Percentiles rank a stretch among this genome's conserved stretches.
Evolutionary conservation across 2,113 vertebrate genomes (phyloP).

Genomic region (Edolisoma coerulescens): DNA sequence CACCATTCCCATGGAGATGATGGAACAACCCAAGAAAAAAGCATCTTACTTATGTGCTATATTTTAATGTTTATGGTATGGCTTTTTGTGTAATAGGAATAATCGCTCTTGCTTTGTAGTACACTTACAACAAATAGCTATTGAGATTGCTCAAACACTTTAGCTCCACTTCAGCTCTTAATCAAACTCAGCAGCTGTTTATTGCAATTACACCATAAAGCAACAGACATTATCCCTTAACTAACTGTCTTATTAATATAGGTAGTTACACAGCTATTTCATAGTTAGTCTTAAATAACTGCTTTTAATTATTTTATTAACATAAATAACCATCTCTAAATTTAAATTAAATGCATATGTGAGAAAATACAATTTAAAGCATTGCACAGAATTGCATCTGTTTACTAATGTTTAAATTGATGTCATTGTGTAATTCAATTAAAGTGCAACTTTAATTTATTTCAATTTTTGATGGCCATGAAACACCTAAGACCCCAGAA

Average conservation of each 20-base stretch:
- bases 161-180: conserved; percentile 69
- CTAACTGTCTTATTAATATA: conserved; percentile 75
- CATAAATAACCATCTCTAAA: conserved; percentile 71
- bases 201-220: conserved; percentile 72
- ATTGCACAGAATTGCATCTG: conserved; percentile 56
- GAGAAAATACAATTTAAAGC: conserved; percentile 55
- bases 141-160: conserved; percentile 64
- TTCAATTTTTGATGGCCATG: neutral
- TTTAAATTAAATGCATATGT: conserved; percentile 67
- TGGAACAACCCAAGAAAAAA: neutral
- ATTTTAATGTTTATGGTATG: conserved; percentile 39
- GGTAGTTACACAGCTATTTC: conserved; percentile 72
- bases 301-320: conserved; percentile 75
- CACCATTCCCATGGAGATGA: neutral
- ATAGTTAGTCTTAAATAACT: conserved; percentile 72
- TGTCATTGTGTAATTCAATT: conserved; percentile 33
- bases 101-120: conserved; percentile 50
- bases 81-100: conserved; percentile 52
- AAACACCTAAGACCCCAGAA: neutral
- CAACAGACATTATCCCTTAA: conserved; percentile 70
- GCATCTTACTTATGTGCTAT: neutral
- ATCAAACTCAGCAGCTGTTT: conserved; percentile 75
- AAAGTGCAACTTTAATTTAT: conserved; percentile 40
- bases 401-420: conserved; percentile 63
- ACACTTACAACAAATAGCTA: conserved; percentile 62